Evolutionary conservation across 2,113 vertebrate species (phyloP), one percentile per base, ranked within the genome.

Genomic region (Accipiter virgatus): DNA sequence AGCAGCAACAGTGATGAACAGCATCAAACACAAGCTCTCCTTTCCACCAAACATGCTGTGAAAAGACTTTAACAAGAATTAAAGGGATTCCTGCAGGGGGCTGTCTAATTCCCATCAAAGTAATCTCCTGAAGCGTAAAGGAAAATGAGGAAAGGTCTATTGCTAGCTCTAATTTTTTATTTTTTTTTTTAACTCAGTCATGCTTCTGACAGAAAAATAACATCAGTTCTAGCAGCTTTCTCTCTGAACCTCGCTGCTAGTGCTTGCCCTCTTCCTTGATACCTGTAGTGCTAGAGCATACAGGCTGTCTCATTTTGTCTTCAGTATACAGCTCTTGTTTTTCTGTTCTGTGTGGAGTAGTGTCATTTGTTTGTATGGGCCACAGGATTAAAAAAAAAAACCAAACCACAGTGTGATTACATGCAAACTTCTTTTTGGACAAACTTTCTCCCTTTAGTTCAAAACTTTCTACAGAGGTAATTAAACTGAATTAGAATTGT

Each of bases 51-150:
- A 88, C 90, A 61, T 77, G 81, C 96, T 97, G 94, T 93, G 97
- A 95, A 93, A 97, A 90, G 95, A 87, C 94, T 97, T 97, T 97
- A 97, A 90, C 96, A 94, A 81, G 96, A 97, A 91, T 96, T 97
- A 96, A 98, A 96, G 95, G 96, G 78, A 66, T 95, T 97, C 91
- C 97, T 97, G 97, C 97, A 98, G 98, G 97, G 97, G 95, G 97
- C 95, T 96, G 97, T 98, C 97, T 98, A 98, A 98, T 98, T 97
- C 97, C 93, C 97, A 97, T 97, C 96, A 97, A 98, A 98, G 96
- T 97, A 85, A 97, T 96, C 77, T 98, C 81, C 61, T 96, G 90
- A 92, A 89, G 81, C 81, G 85, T 86, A 95, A 81, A 71, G 74
- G 94, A 97, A 97, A 97, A 95, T 83, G 87, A 97, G 58, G 56